Conservation (phyloP, 2,113 vertebrate species). For the Marmota flaviventris region DNA sequence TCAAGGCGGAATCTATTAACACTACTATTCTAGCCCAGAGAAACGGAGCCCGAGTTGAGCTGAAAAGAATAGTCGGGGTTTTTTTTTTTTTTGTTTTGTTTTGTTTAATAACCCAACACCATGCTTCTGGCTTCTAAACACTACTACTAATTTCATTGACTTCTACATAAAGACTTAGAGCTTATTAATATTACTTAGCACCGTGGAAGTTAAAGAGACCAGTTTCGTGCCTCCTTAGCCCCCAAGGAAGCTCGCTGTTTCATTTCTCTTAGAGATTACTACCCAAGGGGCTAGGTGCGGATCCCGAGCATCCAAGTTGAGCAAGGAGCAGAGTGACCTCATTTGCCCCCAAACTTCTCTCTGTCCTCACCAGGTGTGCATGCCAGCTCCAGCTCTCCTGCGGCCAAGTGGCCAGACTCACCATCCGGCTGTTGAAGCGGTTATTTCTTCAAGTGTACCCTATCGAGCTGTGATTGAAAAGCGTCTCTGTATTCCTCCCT, state of each 20-base stretch:
- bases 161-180: conserved; percentile 70
- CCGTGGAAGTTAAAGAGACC: not conserved
- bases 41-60: conserved; percentile 35
- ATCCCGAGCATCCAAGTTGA: accelerated
- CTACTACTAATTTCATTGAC: conserved; percentile 76
- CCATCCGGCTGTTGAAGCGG: conserved; percentile 76
- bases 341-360: conserved; percentile 44
- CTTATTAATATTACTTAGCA: conserved; percentile 17
- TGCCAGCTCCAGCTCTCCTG: conserved; percentile 56
- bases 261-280: not conserved
- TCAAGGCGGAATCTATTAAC: conserved; percentile 83
- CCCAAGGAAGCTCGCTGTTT: not conserved
- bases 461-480: conserved; percentile 79
- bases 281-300: not conserved
- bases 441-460: conserved; percentile 75
- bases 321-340: not conserved
- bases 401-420: conserved; percentile 68
- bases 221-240: not conserved
- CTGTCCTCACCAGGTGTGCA: not conserved
- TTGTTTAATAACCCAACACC: conserved; percentile 63
- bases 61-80: not conserved
- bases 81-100: not conserved
- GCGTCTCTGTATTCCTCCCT: conserved; percentile 69
- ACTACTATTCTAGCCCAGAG: conserved; percentile 59
- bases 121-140: conserved; percentile 57